These are phyloP conservation scores for Cuculus canorus DNA, from an alignment of 2,797 vertebrate species.

Conservation along the genomic window DNA sequence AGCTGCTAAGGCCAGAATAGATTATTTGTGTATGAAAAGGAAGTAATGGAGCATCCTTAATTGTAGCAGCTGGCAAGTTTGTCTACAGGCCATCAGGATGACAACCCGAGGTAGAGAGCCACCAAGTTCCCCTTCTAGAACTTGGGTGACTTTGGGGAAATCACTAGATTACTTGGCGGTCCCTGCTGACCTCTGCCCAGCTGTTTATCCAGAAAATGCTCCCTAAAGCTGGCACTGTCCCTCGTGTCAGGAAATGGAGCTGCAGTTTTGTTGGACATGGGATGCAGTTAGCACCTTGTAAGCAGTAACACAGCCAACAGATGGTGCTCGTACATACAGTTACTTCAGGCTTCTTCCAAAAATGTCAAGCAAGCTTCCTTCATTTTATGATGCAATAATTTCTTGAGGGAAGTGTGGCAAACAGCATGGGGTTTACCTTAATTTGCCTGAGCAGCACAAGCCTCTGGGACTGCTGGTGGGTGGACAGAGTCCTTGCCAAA, in stretches of 20 bases:
- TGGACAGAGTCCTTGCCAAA: neutral
- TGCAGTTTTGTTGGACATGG: neutral
- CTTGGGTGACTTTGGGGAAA: neutral
- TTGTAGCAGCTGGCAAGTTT: neutral
- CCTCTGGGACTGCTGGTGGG: neutral
- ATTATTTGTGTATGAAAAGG: neutral
- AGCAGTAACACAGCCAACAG: slow-evolving; percentile 5
- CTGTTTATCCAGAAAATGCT: neutral
- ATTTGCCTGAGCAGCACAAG: neutral
- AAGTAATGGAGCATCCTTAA: neutral
- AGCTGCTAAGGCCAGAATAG: neutral
- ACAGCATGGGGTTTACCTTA: neutral
- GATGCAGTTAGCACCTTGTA: neutral
- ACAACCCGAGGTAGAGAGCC: rapidly evolving
- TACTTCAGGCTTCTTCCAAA: neutral
- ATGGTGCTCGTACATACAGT: slow-evolving; percentile 24
- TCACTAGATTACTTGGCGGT: neutral
- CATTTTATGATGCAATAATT: neutral
- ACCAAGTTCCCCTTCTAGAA: neutral
- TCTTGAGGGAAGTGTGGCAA: neutral
- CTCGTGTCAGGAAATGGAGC: rapidly evolving
- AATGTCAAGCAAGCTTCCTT: neutral
- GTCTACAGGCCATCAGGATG: neutral
- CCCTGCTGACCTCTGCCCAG: neutral
- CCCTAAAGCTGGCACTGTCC: neutral